Percentiles rank a stretch among this genome's conserved stretches.
Evolutionary conservation across 2,797 vertebrate genomes (phyloP).

Genomic region (Argyrosomus regius): DNA sequence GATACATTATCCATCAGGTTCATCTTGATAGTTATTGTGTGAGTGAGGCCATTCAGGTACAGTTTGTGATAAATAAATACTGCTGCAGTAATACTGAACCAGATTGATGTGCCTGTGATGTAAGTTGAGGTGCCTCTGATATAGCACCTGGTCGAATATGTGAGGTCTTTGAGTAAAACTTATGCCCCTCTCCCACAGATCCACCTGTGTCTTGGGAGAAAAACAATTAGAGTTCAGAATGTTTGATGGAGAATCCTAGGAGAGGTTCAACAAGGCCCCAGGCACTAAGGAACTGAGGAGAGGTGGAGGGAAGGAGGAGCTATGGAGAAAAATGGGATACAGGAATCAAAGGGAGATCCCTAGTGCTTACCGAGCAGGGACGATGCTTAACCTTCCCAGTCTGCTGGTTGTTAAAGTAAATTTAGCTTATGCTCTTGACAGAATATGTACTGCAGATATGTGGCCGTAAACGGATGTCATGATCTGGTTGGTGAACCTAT

Average conservation of each 20-base stretch:
- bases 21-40: too few species aligned
- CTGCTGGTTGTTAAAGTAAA: background rate
- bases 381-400: background rate
- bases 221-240: background rate
- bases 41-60: too few species aligned
- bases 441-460: background rate
- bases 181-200: background rate
- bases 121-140: too few species aligned
- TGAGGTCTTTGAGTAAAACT: background rate
- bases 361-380: background rate
- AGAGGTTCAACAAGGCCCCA: background rate
- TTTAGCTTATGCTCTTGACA: background rate
- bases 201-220: background rate
- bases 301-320: background rate
- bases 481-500: too few species aligned
- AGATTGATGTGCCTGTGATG: too few species aligned
- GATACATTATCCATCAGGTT: too few species aligned
- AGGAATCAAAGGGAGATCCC: background rate
- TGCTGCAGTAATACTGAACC: too few species aligned
- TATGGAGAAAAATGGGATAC: background rate
- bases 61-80: too few species aligned
- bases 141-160: background rate
- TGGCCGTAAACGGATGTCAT: background rate
- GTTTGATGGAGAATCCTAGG: background rate
- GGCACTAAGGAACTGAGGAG: background rate